A percentile compares a stretch with the other conserved stretches of the same genome.
Evolutionary conservation across 2,797 vertebrate genomes (phyloP).

Genomic region (Apogon talboti): DNA sequence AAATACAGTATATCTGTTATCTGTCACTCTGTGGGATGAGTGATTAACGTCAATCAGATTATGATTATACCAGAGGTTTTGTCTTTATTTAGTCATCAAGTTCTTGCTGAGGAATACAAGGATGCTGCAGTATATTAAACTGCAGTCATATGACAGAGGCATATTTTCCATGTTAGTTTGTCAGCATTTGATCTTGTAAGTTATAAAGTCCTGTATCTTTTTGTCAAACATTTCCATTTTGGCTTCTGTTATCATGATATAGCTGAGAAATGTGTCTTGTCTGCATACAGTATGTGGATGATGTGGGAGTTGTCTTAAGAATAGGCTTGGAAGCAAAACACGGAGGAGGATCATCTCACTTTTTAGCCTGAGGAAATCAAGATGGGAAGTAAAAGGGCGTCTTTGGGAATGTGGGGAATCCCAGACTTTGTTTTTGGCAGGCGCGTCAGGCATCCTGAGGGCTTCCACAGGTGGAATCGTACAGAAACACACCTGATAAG

Average conservation of each 20-base stretch:
- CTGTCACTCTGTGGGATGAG: neutral
- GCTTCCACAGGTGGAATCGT: slow-evolving; percentile 47
- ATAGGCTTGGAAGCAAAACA: slow-evolving; percentile 19
- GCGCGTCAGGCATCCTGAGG: slow-evolving; percentile 22
- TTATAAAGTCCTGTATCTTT: too few species aligned
- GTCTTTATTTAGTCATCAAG: too few species aligned
- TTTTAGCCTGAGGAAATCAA: slow-evolving; percentile 51
- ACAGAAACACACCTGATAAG: slow-evolving; percentile 43
- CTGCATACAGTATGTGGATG: neutral
- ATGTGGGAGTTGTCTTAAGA: neutral
- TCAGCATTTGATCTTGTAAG: neutral
- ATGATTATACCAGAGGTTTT: too few species aligned
- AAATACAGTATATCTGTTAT: slow-evolving; percentile 24
- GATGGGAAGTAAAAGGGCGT: slow-evolving; percentile 48
- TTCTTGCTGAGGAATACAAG: too few species aligned
- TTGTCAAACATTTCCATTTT: too few species aligned
- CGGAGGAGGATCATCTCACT: slow-evolving; percentile 24
- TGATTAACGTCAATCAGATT: too few species aligned
- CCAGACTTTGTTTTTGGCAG: slow-evolving; percentile 59
- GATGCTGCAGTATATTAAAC: too few species aligned
- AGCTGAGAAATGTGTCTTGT: neutral
- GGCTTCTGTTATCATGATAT: neutral
- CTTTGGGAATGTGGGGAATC: slow-evolving; percentile 78
- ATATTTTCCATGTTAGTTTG: neutral
- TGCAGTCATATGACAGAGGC: neutral